Evolutionary conservation across 2,797 vertebrate species (phyloP).

Genomic region (Cossypha caffra): DNA sequence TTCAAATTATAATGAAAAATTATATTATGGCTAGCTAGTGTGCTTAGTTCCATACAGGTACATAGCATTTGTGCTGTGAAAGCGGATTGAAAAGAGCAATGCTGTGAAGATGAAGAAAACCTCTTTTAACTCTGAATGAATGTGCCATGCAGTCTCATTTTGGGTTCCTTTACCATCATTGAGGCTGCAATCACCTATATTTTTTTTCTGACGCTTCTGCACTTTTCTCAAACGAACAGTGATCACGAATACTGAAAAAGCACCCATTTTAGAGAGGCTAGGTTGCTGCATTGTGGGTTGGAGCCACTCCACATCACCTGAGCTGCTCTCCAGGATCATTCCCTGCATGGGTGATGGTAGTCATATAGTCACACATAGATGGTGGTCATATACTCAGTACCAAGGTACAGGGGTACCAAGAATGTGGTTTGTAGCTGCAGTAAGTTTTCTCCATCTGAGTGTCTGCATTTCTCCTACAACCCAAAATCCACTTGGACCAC

Average conservation of each 20-base stretch:
- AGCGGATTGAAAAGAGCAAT: background rate
- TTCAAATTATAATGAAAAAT: background rate
- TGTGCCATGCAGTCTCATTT: background rate
- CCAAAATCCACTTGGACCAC: background rate
- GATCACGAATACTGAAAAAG: background rate
- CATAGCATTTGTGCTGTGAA: background rate
- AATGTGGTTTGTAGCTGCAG: background rate
- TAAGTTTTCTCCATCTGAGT: background rate
- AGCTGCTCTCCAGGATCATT: accelerated
- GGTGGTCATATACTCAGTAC: background rate
- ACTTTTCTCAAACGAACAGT: background rate
- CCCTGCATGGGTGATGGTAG: accelerated
- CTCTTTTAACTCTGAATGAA: background rate
- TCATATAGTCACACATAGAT: accelerated
- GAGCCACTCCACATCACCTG: background rate
- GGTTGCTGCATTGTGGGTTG: accelerated
- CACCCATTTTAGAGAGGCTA: background rate
- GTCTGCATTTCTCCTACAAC: background rate
- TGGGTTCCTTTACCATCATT: accelerated
- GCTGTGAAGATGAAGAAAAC: background rate
- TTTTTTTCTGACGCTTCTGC: background rate
- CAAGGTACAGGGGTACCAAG: background rate
- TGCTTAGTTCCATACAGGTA: background rate
- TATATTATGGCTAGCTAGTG: background rate
- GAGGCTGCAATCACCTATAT: background rate